These are phyloP conservation scores for Micoletzkya japonica DNA, from an alignment of 2,888 invertebrate species.

Conservation along the genomic window DNA sequence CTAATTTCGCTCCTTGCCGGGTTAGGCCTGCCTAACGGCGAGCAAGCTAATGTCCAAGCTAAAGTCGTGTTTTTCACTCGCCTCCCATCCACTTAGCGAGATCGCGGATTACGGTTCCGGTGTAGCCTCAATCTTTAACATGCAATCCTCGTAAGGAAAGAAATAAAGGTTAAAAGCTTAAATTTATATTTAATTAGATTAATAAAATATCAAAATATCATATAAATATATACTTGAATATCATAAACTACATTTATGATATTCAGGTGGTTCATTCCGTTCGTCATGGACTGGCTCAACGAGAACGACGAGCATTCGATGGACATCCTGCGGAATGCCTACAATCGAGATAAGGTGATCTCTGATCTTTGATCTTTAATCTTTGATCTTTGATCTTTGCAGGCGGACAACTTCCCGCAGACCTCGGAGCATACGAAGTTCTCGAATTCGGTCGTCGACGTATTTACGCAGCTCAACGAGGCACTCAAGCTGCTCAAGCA, in stretches of 20 bases:
- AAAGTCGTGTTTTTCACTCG: too few species aligned
- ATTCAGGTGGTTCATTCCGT: slow-evolving; percentile 94
- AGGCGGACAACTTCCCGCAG: slow-evolving; percentile 84
- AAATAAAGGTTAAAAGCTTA: not conserved
- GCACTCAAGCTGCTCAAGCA: slow-evolving; percentile 90
- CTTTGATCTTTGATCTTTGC: not conserved
- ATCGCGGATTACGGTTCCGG: not conserved
- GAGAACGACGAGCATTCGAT: slow-evolving; percentile 98
- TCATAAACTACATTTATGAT: not conserved
- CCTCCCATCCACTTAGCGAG: too few species aligned
- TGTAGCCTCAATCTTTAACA: not conserved
- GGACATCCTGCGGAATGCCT: slow-evolving; percentile 97
- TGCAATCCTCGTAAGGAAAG: not conserved
- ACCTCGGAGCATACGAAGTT: slow-evolving; percentile 98
- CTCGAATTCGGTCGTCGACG: slow-evolving; percentile 98
- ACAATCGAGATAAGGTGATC: slow-evolving; percentile 79
- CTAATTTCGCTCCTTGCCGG: not conserved
- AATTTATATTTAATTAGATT: not conserved
- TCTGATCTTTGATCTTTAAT: not conserved
- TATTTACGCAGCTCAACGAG: slow-evolving; percentile 98
- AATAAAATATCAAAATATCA: not conserved
- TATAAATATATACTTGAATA: slow-evolving; percentile 2
- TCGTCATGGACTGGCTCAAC: slow-evolving; percentile 99
- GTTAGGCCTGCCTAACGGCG: not conserved
- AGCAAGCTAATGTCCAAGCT: not conserved